Percentiles rank a stretch among this genome's conserved stretches.
Evolutionary conservation across 2,113 vertebrate genomes (phyloP).

Genomic region (Uria aalge): DNA sequence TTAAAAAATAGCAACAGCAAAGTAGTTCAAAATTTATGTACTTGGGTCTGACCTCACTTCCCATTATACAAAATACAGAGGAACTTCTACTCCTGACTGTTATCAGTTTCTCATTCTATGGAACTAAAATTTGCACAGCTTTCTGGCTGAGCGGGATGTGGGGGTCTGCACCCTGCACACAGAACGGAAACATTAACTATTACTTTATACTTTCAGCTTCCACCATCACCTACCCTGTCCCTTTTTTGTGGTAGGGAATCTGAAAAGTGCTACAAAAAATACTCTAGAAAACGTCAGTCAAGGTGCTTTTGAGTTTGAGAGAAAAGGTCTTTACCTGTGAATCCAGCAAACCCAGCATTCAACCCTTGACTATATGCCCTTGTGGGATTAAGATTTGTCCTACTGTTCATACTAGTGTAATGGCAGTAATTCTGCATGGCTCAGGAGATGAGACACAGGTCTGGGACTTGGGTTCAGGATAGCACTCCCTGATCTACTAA

Average conservation of each 20-base stretch:
- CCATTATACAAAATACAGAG: neutral
- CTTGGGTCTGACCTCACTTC: neutral
- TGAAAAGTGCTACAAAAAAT: neutral
- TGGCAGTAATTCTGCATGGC: neutral
- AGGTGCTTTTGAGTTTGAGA: neutral
- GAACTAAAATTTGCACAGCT: neutral
- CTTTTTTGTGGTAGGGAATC: neutral
- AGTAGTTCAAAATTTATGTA: neutral
- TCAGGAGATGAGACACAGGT: neutral
- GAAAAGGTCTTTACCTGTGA: neutral
- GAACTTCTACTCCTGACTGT: neutral
- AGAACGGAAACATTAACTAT: neutral
- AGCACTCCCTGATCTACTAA: neutral
- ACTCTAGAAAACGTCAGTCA: neutral
- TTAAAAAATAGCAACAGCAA: neutral
- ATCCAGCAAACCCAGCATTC: neutral
- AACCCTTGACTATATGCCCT: neutral
- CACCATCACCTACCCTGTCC: fast-evolving
- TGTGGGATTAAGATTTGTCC: neutral
- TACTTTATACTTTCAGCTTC: neutral
- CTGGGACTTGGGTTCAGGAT: neutral
- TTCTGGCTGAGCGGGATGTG: neutral
- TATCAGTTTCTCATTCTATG: neutral
- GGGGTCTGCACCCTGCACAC: neutral
- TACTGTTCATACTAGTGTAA: neutral